A percentile compares a stretch with the other conserved stretches of the same genome.
Evolutionary conservation across 1,140 invertebrate species (phyloP).

Genomic region (Eumeta japonica): DNA sequence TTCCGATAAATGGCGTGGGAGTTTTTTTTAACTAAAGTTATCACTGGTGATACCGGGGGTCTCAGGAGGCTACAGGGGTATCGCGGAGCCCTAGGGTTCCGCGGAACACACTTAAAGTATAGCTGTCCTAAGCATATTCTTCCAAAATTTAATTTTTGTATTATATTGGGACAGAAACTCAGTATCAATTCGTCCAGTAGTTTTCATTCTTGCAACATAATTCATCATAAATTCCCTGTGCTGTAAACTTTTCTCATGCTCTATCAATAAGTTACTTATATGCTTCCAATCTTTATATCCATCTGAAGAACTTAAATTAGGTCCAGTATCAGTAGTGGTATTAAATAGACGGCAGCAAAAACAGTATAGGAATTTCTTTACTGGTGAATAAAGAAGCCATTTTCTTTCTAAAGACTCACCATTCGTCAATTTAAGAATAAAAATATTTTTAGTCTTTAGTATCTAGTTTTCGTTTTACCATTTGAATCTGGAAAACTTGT

Average conservation of each 20-base stretch:
- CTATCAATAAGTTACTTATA: conserved; percentile 11
- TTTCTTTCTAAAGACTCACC: conserved; percentile 14
- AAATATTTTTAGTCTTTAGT: conserved; percentile 14
- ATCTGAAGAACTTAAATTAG: not conserved
- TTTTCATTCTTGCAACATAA: conserved; percentile 9
- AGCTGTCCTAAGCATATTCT: too few relatives aligned
- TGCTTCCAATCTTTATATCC: conserved; percentile 13
- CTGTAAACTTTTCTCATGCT: conserved; percentile 10
- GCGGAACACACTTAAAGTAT: too few relatives aligned
- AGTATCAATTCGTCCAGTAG: conserved; percentile 7
- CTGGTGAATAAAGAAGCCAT: conserved; percentile 13
- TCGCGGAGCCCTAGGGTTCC: too few relatives aligned
- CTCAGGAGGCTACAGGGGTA: too few relatives aligned
- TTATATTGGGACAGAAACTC: conserved; percentile 7
- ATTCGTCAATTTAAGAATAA: conserved; percentile 17
- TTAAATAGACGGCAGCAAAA: not conserved
- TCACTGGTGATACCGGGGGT: too few relatives aligned
- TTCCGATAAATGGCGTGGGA: too few relatives aligned
- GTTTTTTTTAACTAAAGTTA: too few relatives aligned
- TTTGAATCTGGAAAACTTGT: conserved; percentile 10
- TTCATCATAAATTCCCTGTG: conserved; percentile 9
- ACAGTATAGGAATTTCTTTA: conserved; percentile 10
- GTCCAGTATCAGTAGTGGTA: not conserved
- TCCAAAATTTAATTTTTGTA: conserved; percentile 1
- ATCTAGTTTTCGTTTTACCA: conserved; percentile 14